Base-by-base conservation (phyloP, 2,113 vertebrate species). In the Pampusana beccarii region DNA sequence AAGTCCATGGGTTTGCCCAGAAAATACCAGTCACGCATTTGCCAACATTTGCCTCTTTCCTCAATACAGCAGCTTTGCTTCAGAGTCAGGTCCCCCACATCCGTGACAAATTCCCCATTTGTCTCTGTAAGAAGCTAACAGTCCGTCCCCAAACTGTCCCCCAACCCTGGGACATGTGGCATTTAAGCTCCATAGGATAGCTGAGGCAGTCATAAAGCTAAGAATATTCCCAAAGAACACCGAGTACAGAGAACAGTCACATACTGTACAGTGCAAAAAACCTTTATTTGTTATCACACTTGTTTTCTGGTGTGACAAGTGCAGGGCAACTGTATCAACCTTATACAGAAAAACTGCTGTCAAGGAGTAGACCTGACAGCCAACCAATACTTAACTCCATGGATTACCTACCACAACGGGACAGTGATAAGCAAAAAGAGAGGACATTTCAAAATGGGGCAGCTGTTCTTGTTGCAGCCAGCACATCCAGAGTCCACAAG, bases 301-400 rank as follows among this genome's bases (percentile, higher is more conserved):
- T 96, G 94, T 92, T 92, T 89, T 84, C 84, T 0, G 0, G 53
- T 92, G 81, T 79, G 96, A 94, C 95, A 95, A 93, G 89, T 96
- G 91, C 89, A 92, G 84, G 61, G 36, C 94, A 96, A 94, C 91
- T 92, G 93, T 65, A 91, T 84, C 38, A 89, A 87, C 77, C 84
- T 85, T 89, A 87, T 57, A 81, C 10, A 92, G 91, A 79, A 92
- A 87, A 34, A 72, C 26, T 0, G 0, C 65, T 95, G 94, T 91
- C 89, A 95, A 92, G 51, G 20, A 88, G 48, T 12, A 95, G 86
- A 69, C 65, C 86, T 79, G 61, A 94, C 89, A 95, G 18, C 14
- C 65, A 87, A 89, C 38, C 50, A 69, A 2, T 38, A 65, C 40
- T 77, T 57, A 81, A 87, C 80, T 81, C 61, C 0, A 0, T 36